Evolutionary conservation across 2,113 vertebrate genomes (phyloP).

Genomic region (Struthidea cinerea): DNA sequence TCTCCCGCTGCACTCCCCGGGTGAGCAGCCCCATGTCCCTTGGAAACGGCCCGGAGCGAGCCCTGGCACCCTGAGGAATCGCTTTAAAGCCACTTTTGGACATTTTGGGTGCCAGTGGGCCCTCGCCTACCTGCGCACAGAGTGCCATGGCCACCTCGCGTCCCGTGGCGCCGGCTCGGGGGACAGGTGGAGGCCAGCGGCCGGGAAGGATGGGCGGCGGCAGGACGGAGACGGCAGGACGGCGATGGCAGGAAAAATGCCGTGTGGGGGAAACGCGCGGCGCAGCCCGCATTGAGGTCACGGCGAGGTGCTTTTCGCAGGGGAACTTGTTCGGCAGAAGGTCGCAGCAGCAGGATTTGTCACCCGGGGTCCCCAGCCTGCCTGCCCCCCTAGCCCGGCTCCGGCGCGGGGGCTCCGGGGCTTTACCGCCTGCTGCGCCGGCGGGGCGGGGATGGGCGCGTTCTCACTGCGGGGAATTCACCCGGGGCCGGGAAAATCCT

Average conservation of each 20-base stretch:
- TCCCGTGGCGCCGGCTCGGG: not conserved
- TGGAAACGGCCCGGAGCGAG: not conserved
- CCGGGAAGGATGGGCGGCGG: not conserved
- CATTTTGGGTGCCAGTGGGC: not conserved
- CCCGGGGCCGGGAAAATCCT: not conserved
- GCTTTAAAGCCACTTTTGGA: not conserved
- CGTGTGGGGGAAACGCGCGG: not conserved
- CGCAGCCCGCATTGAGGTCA: not conserved
- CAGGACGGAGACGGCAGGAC: not conserved
- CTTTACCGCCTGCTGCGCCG: not conserved
- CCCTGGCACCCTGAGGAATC: not conserved
- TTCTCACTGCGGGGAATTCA: not conserved
- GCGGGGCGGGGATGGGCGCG: not conserved
- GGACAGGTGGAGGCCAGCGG: not conserved
- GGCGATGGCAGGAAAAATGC: not conserved
- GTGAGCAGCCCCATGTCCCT: not conserved
- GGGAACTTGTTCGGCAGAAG: not conserved
- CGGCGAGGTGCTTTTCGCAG: not conserved
- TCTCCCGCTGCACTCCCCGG: not conserved
- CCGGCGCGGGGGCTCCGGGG: not conserved
- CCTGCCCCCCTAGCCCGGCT: rapidly evolving
- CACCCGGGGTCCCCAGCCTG: not conserved
- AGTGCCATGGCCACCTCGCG: not conserved
- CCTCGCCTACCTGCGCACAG: not conserved
- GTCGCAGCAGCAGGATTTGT: not conserved